phyloP scores from a whole-genome alignment of 2,113 vertebrate genomes.

The Gallinago jamesoni region DNA sequence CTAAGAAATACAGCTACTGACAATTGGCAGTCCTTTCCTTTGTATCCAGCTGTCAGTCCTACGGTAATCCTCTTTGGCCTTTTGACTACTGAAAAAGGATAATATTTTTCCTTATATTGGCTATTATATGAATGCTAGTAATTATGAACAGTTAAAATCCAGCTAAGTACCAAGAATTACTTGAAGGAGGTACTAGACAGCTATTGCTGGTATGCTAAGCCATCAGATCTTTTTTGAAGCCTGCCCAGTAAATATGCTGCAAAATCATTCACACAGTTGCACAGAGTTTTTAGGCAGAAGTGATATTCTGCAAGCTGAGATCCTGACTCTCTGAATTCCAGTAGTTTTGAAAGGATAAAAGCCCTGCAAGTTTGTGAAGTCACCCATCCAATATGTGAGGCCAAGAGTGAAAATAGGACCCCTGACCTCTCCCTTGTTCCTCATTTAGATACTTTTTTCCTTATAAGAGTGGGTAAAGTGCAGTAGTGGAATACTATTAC shows the following conservation, averaged over 20 bases:
- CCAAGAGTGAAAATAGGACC: background rate
- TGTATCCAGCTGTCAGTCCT: background rate
- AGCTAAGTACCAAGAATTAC: background rate
- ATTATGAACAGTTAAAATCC: background rate
- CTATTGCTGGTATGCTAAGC: background rate
- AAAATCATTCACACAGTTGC: background rate
- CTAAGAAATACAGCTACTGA: background rate
- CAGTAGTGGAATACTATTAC: conserved; percentile 48
- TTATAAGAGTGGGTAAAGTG: conserved; percentile 38
- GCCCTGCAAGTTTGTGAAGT: background rate
- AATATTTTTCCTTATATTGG: background rate
- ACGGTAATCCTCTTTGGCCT: background rate
- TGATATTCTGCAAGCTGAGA: background rate
- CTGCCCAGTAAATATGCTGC: background rate
- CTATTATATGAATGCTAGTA: background rate
- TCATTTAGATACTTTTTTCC: conserved; percentile 34
- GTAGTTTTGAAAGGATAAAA: background rate
- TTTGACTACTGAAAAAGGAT: background rate
- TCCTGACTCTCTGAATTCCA: background rate
- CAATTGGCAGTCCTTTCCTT: background rate
- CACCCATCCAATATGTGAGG: background rate
- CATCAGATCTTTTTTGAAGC: background rate
- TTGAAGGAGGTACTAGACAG: background rate
- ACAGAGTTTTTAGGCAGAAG: background rate
- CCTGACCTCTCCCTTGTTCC: conserved; percentile 17